Conservation (phyloP, 2,113 vertebrate species). For the Alectura lathami region DNA sequence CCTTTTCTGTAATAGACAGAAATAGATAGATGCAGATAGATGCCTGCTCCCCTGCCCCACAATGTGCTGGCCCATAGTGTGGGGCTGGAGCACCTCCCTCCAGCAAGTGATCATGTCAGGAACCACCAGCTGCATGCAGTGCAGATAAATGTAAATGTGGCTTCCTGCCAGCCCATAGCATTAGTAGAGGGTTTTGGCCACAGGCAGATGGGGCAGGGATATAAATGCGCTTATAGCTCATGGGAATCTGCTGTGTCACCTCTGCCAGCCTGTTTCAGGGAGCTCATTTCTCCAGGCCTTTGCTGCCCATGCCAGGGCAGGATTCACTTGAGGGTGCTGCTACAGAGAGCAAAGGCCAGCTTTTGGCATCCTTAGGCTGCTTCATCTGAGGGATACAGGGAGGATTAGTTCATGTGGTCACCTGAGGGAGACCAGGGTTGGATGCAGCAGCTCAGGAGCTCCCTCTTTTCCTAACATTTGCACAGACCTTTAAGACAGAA, state of each 20-base stretch:
- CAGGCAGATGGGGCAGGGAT: neutral
- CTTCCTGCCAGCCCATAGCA: neutral
- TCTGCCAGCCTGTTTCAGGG: neutral
- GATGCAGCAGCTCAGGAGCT: neutral
- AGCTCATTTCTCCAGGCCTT: neutral
- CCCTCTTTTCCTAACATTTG: conserved; percentile 15
- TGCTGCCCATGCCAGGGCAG: neutral
- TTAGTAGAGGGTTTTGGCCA: neutral
- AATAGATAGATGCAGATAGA: neutral
- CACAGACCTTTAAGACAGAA: neutral
- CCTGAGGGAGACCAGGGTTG: neutral
- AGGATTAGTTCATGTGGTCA: conserved; percentile 21
- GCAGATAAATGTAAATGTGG: neutral
- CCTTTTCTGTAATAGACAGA: neutral
- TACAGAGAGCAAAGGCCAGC: neutral
- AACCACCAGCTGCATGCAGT: neutral
- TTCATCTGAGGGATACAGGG: neutral
- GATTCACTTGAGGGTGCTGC: neutral
- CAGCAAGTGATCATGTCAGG: neutral
- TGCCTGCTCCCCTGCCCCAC: fast-evolving
- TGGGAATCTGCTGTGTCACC: conserved; percentile 22
- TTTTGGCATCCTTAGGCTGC: neutral
- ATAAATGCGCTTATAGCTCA: neutral
- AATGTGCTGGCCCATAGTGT: fast-evolving
- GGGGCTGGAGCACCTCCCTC: neutral